A percentile compares a stretch with the other conserved stretches of the same genome.
phyloP scores from a whole-genome alignment of 2,113 vertebrate genomes.

The Paraplagusia blochii region DNA sequence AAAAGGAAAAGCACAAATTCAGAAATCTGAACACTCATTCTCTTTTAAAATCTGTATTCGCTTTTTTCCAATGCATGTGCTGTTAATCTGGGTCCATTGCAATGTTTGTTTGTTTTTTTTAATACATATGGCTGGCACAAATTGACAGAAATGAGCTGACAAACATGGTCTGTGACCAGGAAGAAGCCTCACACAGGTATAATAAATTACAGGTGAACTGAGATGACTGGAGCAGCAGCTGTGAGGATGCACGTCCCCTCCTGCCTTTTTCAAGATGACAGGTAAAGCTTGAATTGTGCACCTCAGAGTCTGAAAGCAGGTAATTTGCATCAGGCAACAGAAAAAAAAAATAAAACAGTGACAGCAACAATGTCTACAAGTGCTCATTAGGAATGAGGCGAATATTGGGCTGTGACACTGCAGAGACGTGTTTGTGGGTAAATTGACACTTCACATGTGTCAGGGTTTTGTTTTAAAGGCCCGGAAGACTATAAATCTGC shows the following conservation, averaged over 20 bases:
- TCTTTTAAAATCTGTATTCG: too few relatives aligned
- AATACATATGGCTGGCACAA: too few relatives aligned
- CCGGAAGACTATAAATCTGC: too few relatives aligned
- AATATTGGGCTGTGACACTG: slow-evolving; percentile 45
- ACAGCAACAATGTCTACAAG: slow-evolving; percentile 57
- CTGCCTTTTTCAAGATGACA: slow-evolving; percentile 62
- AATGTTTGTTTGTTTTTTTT: too few relatives aligned
- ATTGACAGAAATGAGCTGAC: too few relatives aligned
- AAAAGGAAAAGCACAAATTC: too few relatives aligned
- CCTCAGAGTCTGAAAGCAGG: slow-evolving; percentile 51
- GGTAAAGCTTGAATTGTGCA: slow-evolving; percentile 40
- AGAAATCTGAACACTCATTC: too few relatives aligned
- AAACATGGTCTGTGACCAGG: neutral
- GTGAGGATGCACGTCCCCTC: slow-evolving; percentile 32
- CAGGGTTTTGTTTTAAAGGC: slow-evolving; percentile 12
- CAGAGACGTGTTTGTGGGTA: slow-evolving; percentile 31
- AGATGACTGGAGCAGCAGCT: slow-evolving; percentile 33
- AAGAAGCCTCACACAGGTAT: slow-evolving; percentile 15
- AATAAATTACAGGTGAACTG: slow-evolving; percentile 38
- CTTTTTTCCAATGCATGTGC: too few relatives aligned
- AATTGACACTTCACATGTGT: slow-evolving; percentile 47
- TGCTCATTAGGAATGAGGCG: slow-evolving; percentile 65
- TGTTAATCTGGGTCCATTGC: too few relatives aligned
- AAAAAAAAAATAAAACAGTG: slow-evolving; percentile 23
- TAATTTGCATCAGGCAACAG: slow-evolving; percentile 54